These are phyloP conservation scores for Parazoanthus swiftii DNA, from an alignment of 92 coral and sea anemone genomes.

Conservation along the genomic window DNA sequence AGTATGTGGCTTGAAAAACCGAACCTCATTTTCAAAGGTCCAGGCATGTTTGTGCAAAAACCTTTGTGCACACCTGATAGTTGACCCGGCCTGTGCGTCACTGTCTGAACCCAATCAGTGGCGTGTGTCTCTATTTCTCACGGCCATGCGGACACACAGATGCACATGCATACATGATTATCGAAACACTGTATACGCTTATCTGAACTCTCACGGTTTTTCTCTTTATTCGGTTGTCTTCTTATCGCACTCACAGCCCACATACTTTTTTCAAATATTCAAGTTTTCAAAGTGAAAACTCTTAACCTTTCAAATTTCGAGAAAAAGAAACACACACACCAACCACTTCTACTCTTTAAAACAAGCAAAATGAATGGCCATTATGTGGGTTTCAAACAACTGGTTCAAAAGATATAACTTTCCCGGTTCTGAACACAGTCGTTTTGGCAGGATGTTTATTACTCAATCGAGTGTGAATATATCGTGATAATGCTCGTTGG, in stretches of 20 bases:
- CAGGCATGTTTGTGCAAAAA: too few relatives aligned
- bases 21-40: neutral
- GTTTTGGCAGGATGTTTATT: neutral
- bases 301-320: too few relatives aligned
- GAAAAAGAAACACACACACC: neutral
- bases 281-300: neutral
- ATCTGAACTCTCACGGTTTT: neutral
- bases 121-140: neutral
- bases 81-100: neutral
- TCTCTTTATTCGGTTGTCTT: constrained; percentile 13
- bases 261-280: neutral
- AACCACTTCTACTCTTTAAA: neutral
- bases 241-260: neutral
- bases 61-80: neutral
- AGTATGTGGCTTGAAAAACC: neutral
- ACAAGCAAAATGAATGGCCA: neutral
- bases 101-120: neutral
- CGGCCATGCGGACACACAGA: neutral
- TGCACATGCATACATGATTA: neutral
- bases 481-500: constrained; percentile 22
- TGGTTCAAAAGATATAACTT: neutral
- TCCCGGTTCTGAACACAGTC: neutral
- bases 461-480: constrained; percentile 26
- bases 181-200: neutral
- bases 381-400: neutral